A percentile compares a stretch with the other conserved stretches of the same genome.
Conservation (phyloP, 2,888 invertebrate species). For the Anarsia innoxiella region DNA sequence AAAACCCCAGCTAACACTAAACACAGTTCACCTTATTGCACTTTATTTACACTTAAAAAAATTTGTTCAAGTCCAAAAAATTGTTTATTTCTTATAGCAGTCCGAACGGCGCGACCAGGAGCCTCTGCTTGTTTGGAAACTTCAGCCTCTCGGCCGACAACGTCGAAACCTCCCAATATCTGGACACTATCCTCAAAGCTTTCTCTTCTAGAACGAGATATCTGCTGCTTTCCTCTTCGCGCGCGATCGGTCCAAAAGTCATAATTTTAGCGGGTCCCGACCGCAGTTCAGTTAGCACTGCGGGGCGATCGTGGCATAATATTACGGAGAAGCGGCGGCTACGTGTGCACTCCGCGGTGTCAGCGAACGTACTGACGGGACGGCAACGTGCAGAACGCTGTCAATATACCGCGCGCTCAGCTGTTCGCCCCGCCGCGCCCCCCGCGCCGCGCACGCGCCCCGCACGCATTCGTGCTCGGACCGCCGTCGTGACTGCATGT, state of each 20-base stretch:
- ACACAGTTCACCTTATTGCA: constrained; percentile 70
- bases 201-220: constrained; percentile 61
- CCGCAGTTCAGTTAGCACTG: constrained; percentile 64
- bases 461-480: constrained; percentile 31
- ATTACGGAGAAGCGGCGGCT: constrained; percentile 43
- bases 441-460: constrained; percentile 46
- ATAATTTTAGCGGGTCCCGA: constrained; percentile 69
- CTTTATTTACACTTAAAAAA: constrained; percentile 49
- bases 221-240: constrained; percentile 66
- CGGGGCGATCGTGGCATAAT: constrained; percentile 66
- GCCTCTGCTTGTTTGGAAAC: constrained; percentile 50
- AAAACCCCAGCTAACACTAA: constrained; percentile 46
- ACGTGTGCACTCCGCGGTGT: constrained; percentile 64
- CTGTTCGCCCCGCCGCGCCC: constrained; percentile 68
- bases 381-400: constrained; percentile 69
- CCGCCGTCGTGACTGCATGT: constrained; percentile 25
- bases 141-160: constrained; percentile 62
- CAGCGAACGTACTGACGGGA: constrained; percentile 74
- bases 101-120: constrained; percentile 48
- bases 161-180: constrained; percentile 67
- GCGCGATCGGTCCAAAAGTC: constrained; percentile 70
- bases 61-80: constrained; percentile 44
- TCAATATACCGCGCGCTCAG: constrained; percentile 77
- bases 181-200: constrained; percentile 68
- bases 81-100: constrained; percentile 48